Evolutionary conservation across 2,113 vertebrate genomes (phyloP).

Genomic region (Chascanopsetta lugubris): DNA sequence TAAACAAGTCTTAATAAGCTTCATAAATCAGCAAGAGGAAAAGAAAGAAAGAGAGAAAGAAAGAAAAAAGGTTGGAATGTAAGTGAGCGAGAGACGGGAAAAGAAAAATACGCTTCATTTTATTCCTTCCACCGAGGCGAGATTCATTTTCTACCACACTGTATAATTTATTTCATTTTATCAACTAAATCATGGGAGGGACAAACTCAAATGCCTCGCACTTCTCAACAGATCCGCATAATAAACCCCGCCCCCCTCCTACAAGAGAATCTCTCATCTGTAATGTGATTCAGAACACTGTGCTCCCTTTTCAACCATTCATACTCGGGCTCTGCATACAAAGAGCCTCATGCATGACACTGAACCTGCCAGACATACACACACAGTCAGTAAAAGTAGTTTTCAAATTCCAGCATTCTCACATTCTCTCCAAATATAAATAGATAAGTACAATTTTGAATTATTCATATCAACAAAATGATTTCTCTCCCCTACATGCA

Average conservation of each 20-base stretch:
- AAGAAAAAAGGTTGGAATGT: constrained; percentile 34
- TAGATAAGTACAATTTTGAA: too few relatives aligned
- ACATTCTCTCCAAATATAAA: too few relatives aligned
- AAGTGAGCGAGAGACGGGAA: constrained; percentile 18
- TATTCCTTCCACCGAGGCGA: constrained; percentile 15
- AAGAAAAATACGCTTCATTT: constrained; percentile 36
- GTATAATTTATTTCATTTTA: constrained; percentile 35
- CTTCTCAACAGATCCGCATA: background rate
- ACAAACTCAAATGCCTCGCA: background rate
- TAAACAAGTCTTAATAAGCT: constrained; percentile 74
- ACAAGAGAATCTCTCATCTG: constrained; percentile 21
- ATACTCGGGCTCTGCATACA: constrained; percentile 10
- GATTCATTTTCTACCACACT: constrained; percentile 19
- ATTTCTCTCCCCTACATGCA: background rate
- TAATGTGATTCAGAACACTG: constrained; percentile 35
- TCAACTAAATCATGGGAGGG: constrained; percentile 10
- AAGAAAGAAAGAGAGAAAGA: constrained; percentile 32
- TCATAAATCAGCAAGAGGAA: constrained; percentile 68
- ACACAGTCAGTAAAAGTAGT: too few relatives aligned
- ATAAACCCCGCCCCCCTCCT: background rate
- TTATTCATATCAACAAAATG: too few relatives aligned
- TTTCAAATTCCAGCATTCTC: too few relatives aligned
- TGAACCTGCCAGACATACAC: constrained; percentile 5
- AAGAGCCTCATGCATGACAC: constrained; percentile 3
- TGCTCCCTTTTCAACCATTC: constrained; percentile 7